A percentile compares a stretch with the other conserved stretches of the same genome.
Evolutionary conservation across 1,140 invertebrate genomes (phyloP).

Genomic region (Drosophila kohkoa): DNA sequence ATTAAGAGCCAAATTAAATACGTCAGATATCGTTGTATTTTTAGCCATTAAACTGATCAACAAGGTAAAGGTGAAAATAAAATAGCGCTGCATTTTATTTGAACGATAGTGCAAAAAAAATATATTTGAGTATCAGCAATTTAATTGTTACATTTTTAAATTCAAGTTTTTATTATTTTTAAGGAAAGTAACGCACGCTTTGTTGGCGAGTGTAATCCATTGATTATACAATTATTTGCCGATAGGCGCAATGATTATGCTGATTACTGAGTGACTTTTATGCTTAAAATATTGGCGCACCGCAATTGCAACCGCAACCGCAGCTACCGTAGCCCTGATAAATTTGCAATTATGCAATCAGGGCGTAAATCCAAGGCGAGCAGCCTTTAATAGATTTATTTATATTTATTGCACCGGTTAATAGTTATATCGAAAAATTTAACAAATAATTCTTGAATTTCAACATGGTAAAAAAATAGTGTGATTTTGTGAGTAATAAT

Average conservation of each 20-base stretch:
- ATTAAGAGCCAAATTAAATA: conserved; percentile 1
- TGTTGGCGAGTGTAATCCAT: conserved; percentile 23
- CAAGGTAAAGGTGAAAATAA: background rate
- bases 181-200: background rate
- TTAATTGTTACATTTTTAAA: background rate
- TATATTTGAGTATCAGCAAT: too few relatives aligned
- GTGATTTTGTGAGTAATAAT: too few relatives aligned
- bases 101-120: too few relatives aligned
- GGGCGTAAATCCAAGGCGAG: conserved; percentile 4
- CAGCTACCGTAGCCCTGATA: background rate
- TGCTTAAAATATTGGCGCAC: conserved; percentile 32
- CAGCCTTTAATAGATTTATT: background rate
- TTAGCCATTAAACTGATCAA: background rate
- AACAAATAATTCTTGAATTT: too few relatives aligned
- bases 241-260: conserved; percentile 39
- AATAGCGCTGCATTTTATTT: background rate
- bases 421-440: too few relatives aligned
- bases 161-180: background rate
- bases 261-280: conserved; percentile 42
- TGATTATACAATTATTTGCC: conserved; percentile 52
- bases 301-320: conserved; percentile 37
- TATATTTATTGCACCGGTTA: too few relatives aligned
- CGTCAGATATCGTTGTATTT: background rate
- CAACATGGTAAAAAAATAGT: too few relatives aligned
- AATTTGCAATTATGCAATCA: conserved; percentile 36